Conservation (phyloP, 2,113 vertebrate genomes). For the Ophiodon elongatus region DNA sequence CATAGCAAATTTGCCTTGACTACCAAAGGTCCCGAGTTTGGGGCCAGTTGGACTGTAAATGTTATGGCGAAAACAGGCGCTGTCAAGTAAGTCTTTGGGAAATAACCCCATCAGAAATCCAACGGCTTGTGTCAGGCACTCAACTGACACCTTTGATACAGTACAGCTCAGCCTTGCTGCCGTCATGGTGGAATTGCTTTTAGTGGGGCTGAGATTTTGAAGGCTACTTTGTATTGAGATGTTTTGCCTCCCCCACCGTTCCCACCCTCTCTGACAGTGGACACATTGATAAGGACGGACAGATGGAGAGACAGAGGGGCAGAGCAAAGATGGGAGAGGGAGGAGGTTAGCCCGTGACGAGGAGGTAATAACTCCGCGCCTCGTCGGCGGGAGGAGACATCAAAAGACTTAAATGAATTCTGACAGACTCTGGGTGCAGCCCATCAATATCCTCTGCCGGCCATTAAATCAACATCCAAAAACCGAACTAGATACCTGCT, state of each 20-base stretch:
- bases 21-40: slow-evolving; percentile 11
- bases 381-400: slow-evolving; percentile 52
- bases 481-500: slow-evolving; percentile 34
- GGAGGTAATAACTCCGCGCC: slow-evolving; percentile 68
- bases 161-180: slow-evolving; percentile 44
- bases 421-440: slow-evolving; percentile 62
- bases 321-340: slow-evolving; percentile 3
- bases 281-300: slow-evolving; percentile 56
- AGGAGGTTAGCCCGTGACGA: slow-evolving; percentile 19
- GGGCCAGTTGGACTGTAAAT: slow-evolving; percentile 28
- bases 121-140: slow-evolving; percentile 56
- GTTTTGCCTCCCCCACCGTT: slow-evolving; percentile 43
- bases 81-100: slow-evolving; percentile 51
- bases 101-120: slow-evolving; percentile 69
- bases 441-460: slow-evolving; percentile 62
- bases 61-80: slow-evolving; percentile 19
- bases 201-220: slow-evolving; percentile 49
- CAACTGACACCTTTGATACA: slow-evolving; percentile 63
- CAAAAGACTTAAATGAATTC: slow-evolving; percentile 71
- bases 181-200: slow-evolving; percentile 57
- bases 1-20: background rate
- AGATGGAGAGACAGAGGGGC: slow-evolving; percentile 41
- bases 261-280: slow-evolving; percentile 39
- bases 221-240: slow-evolving; percentile 70
- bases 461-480: slow-evolving; percentile 69